A percentile compares a stretch with the other conserved stretches of the same genome.
Evolutionary conservation across 2,888 invertebrate species (phyloP).

Genomic region (Seira sanloemensis): DNA sequence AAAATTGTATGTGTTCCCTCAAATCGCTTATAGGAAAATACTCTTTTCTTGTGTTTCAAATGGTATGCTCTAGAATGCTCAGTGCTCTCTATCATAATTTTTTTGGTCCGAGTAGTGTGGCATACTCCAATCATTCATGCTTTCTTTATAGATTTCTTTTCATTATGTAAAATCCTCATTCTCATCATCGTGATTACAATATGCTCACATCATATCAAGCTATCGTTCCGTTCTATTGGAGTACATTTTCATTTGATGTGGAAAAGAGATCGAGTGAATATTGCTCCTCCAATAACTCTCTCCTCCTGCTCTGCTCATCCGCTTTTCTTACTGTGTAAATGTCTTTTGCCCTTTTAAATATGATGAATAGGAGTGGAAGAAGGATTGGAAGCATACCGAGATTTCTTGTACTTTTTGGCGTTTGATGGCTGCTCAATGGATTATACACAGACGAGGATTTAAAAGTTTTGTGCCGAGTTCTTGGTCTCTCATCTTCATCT

Average conservation of each 20-base stretch:
- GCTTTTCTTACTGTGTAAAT: not conserved
- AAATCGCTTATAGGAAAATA: not conserved
- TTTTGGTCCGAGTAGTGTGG: conserved; percentile 10
- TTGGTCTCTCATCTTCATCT: not conserved
- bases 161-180: conserved; percentile 13
- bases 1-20: not conserved
- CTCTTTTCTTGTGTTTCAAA: not conserved
- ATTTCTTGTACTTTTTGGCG: not conserved
- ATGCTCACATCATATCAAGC: not conserved
- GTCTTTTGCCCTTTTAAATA: conserved; percentile 13
- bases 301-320: not conserved
- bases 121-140: not conserved
- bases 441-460: not conserved
- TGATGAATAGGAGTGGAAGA: conserved; percentile 15
- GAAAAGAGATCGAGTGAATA: not conserved
- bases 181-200: conserved; percentile 25
- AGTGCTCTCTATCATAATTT: conserved; percentile 35
- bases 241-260: conserved; percentile 51
- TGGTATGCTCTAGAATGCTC: conserved; percentile 28
- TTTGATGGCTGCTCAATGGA: conserved; percentile 21
- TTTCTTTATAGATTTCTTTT: not conserved
- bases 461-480: conserved; percentile 4
- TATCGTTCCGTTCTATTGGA: conserved; percentile 39
- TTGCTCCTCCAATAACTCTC: not conserved
- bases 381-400: conserved; percentile 8